Conservation (phyloP, 2,888 invertebrate species). For the Lasioglossum calceatum region DNA sequence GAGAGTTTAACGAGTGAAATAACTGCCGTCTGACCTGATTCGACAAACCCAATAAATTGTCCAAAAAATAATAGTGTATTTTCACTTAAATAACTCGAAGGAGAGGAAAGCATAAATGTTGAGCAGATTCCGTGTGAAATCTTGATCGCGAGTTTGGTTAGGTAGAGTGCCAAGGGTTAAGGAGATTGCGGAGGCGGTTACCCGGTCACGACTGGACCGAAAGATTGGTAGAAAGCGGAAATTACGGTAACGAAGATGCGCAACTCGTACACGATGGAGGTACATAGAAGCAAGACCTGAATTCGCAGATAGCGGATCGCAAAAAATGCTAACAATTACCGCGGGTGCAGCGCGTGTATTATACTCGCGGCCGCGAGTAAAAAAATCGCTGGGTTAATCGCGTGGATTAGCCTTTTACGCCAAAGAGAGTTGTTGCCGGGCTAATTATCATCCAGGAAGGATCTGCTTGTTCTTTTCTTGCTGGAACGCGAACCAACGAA, state of each 20-base stretch:
- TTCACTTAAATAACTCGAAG: no score
- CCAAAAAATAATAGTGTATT: no score
- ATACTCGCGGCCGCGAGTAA: background rate
- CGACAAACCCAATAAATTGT: background rate
- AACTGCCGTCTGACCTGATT: background rate
- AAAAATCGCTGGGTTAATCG: slow-evolving; percentile 56
- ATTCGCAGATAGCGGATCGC: slow-evolving; percentile 29
- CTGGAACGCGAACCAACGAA: background rate
- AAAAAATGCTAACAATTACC: slow-evolving; percentile 51
- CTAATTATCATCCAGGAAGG: slow-evolving; percentile 57
- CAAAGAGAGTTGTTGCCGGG: slow-evolving; percentile 50
- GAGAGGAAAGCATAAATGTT: no score
- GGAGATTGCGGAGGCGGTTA: background rate
- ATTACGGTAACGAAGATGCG: background rate
- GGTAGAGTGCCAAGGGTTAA: background rate
- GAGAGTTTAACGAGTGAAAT: background rate
- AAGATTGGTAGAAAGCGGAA: slow-evolving; percentile 38
- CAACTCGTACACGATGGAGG: background rate
- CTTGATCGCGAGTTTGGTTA: background rate
- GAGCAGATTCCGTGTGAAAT: no score
- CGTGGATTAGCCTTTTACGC: slow-evolving; percentile 58
- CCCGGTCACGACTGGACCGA: background rate
- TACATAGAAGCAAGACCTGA: slow-evolving; percentile 23
- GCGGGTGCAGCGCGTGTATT: background rate
- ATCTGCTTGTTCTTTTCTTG: slow-evolving; percentile 50